Percentiles rank a stretch among this genome's conserved stretches.
Evolutionary conservation across 2,797 vertebrate genomes (phyloP).

Genomic region (Artibeus lituratus): DNA sequence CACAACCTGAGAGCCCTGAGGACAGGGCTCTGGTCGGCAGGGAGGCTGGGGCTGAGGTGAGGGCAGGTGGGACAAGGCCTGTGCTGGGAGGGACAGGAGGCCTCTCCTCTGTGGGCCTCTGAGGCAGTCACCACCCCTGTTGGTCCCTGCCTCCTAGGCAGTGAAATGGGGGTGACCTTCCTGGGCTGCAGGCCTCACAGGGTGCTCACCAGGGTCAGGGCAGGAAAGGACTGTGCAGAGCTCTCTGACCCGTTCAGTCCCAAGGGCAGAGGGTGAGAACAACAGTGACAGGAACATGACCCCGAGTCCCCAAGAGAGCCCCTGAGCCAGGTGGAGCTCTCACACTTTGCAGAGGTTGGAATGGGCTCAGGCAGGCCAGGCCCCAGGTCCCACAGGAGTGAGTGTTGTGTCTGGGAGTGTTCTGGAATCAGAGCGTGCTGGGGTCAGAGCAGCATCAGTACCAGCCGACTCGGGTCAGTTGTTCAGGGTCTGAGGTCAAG

Average conservation of each 20-base stretch:
- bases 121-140: not conserved
- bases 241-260: not conserved
- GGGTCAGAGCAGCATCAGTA: too few relatives aligned
- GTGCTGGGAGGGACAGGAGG: too few relatives aligned
- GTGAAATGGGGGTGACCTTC: not conserved
- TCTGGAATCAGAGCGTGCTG: too few relatives aligned
- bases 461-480: too few relatives aligned
- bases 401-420: too few relatives aligned
- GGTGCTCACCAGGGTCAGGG: not conserved
- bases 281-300: fast-evolving
- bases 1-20: not conserved
- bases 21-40: not conserved
- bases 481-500: not conserved
- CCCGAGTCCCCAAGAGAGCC: not conserved
- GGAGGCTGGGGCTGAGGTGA: not conserved
- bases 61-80: not conserved
- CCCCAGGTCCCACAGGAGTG: too few relatives aligned
- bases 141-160: not conserved
- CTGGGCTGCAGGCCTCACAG: not conserved
- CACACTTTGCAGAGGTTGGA: too few relatives aligned
- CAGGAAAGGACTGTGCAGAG: not conserved
- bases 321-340: too few relatives aligned
- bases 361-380: too few relatives aligned
- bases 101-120: not conserved
- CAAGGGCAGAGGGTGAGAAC: not conserved